Evolutionary conservation across 2,797 vertebrate genomes (phyloP).

Genomic region (Psittacula echo): DNA sequence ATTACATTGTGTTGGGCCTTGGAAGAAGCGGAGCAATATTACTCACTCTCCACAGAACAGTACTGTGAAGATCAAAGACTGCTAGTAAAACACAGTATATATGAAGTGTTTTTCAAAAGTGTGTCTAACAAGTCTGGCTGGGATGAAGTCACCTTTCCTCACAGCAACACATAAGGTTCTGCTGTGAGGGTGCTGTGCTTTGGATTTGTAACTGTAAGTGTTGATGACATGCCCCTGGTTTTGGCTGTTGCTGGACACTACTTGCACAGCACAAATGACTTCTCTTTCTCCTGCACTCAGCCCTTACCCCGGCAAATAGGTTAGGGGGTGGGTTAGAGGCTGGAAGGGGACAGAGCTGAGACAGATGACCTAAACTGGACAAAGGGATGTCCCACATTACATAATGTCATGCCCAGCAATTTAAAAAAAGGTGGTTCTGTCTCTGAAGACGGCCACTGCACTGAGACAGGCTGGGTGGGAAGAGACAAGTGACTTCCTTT

Average conservation of each 20-base stretch:
- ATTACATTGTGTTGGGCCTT: neutral
- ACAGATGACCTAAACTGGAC: neutral
- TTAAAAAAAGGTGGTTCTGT: neutral
- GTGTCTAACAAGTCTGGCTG: fast-evolving
- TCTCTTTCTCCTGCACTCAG: neutral
- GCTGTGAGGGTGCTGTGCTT: neutral
- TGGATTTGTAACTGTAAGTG: fast-evolving
- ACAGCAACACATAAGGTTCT: neutral
- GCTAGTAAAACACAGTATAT: fast-evolving
- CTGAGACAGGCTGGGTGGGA: neutral
- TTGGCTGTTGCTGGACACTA: neutral
- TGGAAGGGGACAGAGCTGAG: neutral
- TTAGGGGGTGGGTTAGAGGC: too few relatives aligned
- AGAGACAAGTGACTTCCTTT: neutral
- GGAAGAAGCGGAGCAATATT: neutral
- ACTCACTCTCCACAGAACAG: neutral
- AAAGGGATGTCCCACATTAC: neutral
- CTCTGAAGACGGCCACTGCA: neutral
- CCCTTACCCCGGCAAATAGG: neutral
- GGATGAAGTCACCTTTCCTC: neutral
- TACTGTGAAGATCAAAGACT: neutral
- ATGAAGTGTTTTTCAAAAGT: fast-evolving
- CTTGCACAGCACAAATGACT: neutral
- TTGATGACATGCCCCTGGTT: fast-evolving
- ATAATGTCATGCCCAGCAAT: neutral